These are phyloP conservation scores for Gymnothorax reevesii DNA, from an alignment of 2,797 vertebrate species.

Conservation along the genomic window DNA sequence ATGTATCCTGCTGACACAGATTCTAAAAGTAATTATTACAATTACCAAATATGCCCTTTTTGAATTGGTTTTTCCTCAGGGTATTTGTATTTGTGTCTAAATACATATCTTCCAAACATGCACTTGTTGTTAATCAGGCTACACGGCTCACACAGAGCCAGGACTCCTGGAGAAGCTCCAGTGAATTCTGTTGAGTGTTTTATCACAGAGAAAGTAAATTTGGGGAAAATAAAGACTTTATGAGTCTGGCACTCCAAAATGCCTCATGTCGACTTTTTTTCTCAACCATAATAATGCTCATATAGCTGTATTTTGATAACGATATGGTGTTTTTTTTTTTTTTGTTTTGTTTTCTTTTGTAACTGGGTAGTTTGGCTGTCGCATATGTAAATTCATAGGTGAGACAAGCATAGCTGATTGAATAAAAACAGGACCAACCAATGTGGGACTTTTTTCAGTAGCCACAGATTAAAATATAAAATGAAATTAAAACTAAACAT, in stretches of 20 bases:
- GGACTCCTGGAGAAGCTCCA: neutral
- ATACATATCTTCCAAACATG: neutral
- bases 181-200: neutral
- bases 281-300: neutral
- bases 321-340: no score
- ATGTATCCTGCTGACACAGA: neutral
- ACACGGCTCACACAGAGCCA: neutral
- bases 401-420: no score
- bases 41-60: neutral
- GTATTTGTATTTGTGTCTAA: neutral
- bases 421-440: no score
- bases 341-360: no score
- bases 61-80: neutral
- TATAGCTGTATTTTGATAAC: no score
- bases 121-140: neutral
- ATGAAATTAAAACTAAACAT: no score
- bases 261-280: neutral
- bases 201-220: neutral
- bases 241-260: no score
- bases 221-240: no score
- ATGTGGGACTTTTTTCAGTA: no score
- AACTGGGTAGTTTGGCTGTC: no score
- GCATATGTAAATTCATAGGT: no score
- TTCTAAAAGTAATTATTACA: slow-evolving; percentile 8
- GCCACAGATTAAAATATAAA: no score